These are phyloP conservation scores for Cataglyphis altisquamis DNA, from an alignment of 2,888 invertebrate species.

Conservation along the genomic window DNA sequence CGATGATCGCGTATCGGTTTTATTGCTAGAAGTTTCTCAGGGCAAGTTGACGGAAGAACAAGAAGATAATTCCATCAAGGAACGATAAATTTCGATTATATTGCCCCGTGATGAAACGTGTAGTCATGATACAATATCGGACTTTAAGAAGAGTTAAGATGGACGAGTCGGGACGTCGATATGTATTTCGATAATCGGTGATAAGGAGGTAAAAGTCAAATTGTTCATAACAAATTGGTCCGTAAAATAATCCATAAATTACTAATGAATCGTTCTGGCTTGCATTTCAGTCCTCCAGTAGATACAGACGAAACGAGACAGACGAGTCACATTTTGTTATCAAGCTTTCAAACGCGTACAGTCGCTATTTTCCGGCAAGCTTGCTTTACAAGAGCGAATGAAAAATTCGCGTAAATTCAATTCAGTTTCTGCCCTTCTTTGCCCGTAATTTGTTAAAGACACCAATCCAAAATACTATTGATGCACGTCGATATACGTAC, in stretches of 20 bases:
- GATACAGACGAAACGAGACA: background rate
- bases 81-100: constrained; percentile 43
- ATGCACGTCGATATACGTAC: background rate
- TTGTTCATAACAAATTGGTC: background rate
- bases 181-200: background rate
- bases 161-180: background rate
- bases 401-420: background rate
- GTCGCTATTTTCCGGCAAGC: background rate
- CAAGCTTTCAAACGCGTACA: background rate
- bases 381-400: background rate
- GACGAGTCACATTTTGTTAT: background rate
- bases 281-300: background rate
- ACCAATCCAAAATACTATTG: background rate
- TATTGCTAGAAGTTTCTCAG: background rate
- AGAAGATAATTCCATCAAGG: constrained; percentile 26
- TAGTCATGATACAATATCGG: constrained; percentile 7
- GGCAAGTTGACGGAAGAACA: background rate
- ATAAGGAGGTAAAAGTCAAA: background rate
- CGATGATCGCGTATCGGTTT: constrained; percentile 13
- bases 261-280: background rate
- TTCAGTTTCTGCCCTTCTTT: background rate
- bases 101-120: background rate
- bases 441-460: background rate
- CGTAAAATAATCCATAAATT: background rate
- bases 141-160: constrained; percentile 28